Percentiles rank a stretch among this genome's conserved stretches.
Conservation (phyloP, 1,140 invertebrate genomes). For the Neodiprion pinetum region DNA sequence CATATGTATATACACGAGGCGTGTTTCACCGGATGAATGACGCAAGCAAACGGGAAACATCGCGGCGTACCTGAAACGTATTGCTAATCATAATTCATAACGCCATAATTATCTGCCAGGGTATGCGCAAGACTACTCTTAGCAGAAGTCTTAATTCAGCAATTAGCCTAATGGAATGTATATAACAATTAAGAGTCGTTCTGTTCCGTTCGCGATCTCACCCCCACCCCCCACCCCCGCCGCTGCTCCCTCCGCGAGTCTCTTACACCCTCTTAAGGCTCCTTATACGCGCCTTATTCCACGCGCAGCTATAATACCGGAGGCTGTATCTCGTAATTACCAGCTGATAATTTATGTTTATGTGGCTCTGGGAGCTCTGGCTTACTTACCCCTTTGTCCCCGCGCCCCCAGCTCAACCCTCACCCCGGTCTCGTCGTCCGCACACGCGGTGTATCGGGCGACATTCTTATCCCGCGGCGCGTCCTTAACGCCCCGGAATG, state of each 20-base stretch:
- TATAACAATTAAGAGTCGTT: slow-evolving; percentile 62
- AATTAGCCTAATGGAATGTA: slow-evolving; percentile 65
- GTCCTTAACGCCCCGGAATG: neutral
- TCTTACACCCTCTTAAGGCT: slow-evolving; percentile 47
- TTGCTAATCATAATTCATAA: slow-evolving; percentile 28
- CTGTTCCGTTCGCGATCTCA: slow-evolving; percentile 37
- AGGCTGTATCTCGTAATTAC: slow-evolving; percentile 61
- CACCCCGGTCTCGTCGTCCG: slow-evolving; percentile 20
- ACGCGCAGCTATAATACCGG: slow-evolving; percentile 21
- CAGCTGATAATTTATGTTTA: slow-evolving; percentile 65
- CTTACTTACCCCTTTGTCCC: slow-evolving; percentile 57
- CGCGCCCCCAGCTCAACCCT: slow-evolving; percentile 22
- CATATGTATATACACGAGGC: too few species aligned
- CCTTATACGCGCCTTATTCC: slow-evolving; percentile 38
- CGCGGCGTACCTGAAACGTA: neutral
- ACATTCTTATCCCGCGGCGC: neutral
- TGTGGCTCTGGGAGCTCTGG: slow-evolving; percentile 48
- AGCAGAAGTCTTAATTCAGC: slow-evolving; percentile 62
- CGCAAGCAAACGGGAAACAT: neutral
- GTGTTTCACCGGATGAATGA: neutral
- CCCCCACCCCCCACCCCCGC: neutral
- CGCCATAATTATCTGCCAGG: slow-evolving; percentile 25
- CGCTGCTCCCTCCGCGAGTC: neutral
- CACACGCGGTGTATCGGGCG: slow-evolving; percentile 4
- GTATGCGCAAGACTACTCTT: slow-evolving; percentile 23